Base-by-base conservation (phyloP, 1,140 invertebrate species). In the Eumaeus atala region DNA sequence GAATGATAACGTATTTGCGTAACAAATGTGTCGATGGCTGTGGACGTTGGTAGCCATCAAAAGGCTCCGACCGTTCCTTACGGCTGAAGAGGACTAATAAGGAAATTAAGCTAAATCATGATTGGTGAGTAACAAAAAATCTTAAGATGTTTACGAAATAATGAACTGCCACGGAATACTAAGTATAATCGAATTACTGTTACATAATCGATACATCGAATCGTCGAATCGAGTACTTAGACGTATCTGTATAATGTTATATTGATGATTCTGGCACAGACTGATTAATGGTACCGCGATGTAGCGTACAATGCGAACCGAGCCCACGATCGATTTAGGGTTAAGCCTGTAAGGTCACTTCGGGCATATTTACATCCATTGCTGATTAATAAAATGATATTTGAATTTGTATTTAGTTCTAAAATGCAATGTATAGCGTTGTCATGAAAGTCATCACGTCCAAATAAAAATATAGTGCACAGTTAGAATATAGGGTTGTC, bases 201-300 rank as follows among this genome's bases (percentile, higher is more conserved):
- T 82, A 81, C 70, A 81, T 82, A 81, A 79, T 78, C 79, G 77
- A 75, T 78, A 82, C 66, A 71, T 69, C 72, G 69, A 64, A 73
- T 77, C 77, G 78, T 62, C 67, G 74, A 75, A 79, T 80, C 79
- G 71, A 78, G 81, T 79, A n/a, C 74, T 78, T 75, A 77, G 77
- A 82, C 79, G 79, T 78, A 78, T 78, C 70, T 72, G 70, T 70
- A 77, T 78, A 83, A 85, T 85, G 72, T 67, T 85, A 80, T 85
- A 85, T 85, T 85, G 82, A 85, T 85, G 82, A 78, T 82, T 77
- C 77, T 72, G 54, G 72, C 68, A 77, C 75, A 85, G 82, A 83
- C 82, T 83, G 82, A 85, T 85, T 83, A 85, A 85, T 85, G 82
- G 71, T 76, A 62, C 59, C 66, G 60, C 71, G 66, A 69, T 75